Base-by-base conservation (phyloP, 2,797 vertebrate genomes). In the Zalophus californianus region DNA sequence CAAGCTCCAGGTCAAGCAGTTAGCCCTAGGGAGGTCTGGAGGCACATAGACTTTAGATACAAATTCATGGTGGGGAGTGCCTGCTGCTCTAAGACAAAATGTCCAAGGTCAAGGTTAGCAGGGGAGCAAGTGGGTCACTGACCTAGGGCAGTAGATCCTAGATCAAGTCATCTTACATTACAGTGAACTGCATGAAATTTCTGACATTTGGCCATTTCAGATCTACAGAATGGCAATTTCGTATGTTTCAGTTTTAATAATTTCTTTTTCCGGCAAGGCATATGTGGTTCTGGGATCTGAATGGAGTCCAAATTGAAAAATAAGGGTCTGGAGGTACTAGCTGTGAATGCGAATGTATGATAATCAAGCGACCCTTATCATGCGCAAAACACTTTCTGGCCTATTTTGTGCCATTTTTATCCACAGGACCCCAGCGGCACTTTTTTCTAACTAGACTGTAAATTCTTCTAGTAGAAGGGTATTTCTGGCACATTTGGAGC, bases 401-500 rank as follows among this genome's bases (percentile, higher is more conserved):
- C 32, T 35, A 48, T n/a, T 72, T 8, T 68, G n/a, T 72, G 52
- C 32, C 32, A 2, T 93, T 86, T 93, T 91, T 79, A 95, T 78
- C 44, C 41, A 78, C 35, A 48, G 20, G 44, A 68, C 12, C 10
- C 35, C 87, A 58, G 27, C 58, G 50, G 72, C 60, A 73, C 41
- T 25, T 92, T 90, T 89, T 96, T 90, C 73, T 73, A 83, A 96
- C 20, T 75, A 86, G 16, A 78, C 0, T 89, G 38, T 15, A 72
- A 56, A 21, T 88, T 83, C n/a, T 93, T 91, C 38, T 80, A 23
- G 23, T 16, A 38, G 32, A 70, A 90, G 23, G 25, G 50, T 38
- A 48, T 90, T 93, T 95, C 41, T 94, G 58, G 23, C 66, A 97
- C 72, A 93, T 93, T 66, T 96, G 38, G 90, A 94, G 70, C 25